Evolutionary conservation across 2,113 vertebrate genomes (phyloP), one percentile per base, ranked within the genome.

Genomic region (Colius striatus): DNA sequence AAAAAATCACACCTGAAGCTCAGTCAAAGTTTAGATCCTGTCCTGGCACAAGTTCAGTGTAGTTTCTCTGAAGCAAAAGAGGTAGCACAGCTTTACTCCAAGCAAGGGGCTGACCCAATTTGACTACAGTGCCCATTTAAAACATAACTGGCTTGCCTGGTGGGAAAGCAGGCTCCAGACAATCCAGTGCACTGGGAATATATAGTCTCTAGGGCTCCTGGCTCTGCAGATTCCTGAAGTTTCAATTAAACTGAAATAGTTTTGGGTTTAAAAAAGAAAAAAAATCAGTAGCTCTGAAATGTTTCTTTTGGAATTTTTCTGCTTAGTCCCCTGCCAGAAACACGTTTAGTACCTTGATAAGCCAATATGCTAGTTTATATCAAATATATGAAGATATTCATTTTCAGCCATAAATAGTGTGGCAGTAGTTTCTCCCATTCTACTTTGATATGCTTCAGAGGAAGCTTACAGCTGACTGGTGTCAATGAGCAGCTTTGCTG

Each of bases 381-480:
- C 75, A 96, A 93, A 82, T 93, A 80, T 81, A 63, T 92, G 27
- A 73, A 21, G 7, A 32, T 79, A 89, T 95, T 94, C 77, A 92
- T 82, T 96, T 89, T 71, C 67, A 90, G 16, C 79, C 73, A 57
- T 91, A 78, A 96, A 77, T 47, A 71, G 54, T 25, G n/a, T 83
- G 48, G 50, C 66, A 68, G 68, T 62, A 58, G 83, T 30, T 76
- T 81, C 66, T 79, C 68, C 82, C 19, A 0, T 68, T 71, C 51
- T 67, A 38, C 53, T 96, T 89, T 85, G 73, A 84, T 92, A 66
- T 85, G 45, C 62, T 90, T 96, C 77, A n/a, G 47, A 87, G 66
- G 47, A 67, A 60, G 30, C 84, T 71, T 71, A 32, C 25, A 27
- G 8, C 34, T 0, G 1, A 36, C 45, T 91, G 45, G 54, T 76